Percentiles rank a stretch among this genome's conserved stretches.
These are phyloP conservation scores for Eupithecia insigniata DNA, from an alignment of 2,888 invertebrate species.

Conservation along the genomic window DNA sequence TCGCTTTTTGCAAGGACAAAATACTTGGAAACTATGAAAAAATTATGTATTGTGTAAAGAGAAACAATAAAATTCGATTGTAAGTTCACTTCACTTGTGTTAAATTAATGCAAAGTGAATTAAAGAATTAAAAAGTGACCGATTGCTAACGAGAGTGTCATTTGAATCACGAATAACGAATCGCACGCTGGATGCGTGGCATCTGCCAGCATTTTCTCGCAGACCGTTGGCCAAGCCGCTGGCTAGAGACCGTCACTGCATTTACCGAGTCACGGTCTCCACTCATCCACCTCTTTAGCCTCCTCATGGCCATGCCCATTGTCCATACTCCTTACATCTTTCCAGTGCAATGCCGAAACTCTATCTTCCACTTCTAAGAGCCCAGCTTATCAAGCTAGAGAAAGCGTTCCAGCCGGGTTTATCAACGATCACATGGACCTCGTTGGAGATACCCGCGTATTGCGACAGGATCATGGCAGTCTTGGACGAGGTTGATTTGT, in stretches of 20 bases:
- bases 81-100: constrained; percentile 44
- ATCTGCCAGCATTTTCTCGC: neutral
- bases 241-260: neutral
- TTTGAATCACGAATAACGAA: neutral
- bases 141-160: neutral
- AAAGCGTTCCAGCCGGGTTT: constrained; percentile 89
- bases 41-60: constrained; percentile 85
- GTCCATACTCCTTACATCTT: neutral
- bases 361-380: constrained; percentile 88
- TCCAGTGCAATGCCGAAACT: constrained; percentile 85
- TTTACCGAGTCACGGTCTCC: neutral
- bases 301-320: neutral
- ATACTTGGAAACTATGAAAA: constrained; percentile 86
- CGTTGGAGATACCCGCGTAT: constrained; percentile 87
- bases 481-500: constrained; percentile 86
- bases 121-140: no score
- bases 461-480: constrained; percentile 83
- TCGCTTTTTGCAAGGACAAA: constrained; percentile 89
- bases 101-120: neutral
- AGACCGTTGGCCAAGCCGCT: neutral
- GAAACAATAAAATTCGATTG: constrained; percentile 85
- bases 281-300: no score
- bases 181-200: neutral
- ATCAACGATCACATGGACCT: constrained; percentile 92
- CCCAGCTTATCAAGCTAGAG: constrained; percentile 87